These are phyloP conservation scores for Eristalis intricaria DNA, from an alignment of 2,888 invertebrate genomes.

Conservation along the genomic window DNA sequence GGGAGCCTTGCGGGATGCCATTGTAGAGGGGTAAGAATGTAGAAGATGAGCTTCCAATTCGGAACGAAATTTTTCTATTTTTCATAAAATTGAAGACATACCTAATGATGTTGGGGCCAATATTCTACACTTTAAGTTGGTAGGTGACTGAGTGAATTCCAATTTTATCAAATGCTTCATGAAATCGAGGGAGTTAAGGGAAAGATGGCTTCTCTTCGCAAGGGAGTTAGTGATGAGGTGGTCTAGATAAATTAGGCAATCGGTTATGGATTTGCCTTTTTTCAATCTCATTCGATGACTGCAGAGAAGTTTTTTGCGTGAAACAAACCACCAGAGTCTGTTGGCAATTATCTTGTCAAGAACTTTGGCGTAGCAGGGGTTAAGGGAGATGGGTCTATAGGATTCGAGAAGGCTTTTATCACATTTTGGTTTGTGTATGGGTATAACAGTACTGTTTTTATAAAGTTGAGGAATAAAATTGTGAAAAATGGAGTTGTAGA, in stretches of 20 bases:
- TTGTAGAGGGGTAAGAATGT: neutral
- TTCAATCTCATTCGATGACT: slow-evolving; percentile 5
- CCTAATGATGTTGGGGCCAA: neutral
- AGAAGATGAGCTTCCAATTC: neutral
- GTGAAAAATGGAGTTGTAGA: slow-evolving; percentile 21
- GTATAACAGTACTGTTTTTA: slow-evolving; percentile 36
- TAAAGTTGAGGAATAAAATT: slow-evolving; percentile 29
- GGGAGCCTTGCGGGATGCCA: neutral
- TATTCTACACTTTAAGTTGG: neutral
- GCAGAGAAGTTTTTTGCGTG: neutral
- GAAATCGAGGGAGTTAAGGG: neutral
- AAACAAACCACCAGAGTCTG: slow-evolving; percentile 41
- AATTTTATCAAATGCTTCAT: neutral
- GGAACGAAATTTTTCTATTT: neutral
- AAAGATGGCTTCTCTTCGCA: slow-evolving; percentile 2
- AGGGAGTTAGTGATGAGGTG: too few species aligned
- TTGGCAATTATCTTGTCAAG: slow-evolving; percentile 51
- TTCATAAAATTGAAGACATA: neutral
- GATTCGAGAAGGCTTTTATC: slow-evolving; percentile 18
- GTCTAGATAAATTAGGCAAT: neutral
- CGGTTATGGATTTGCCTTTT: neutral
- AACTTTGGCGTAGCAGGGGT: slow-evolving; percentile 21
- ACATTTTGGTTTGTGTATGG: slow-evolving; percentile 23
- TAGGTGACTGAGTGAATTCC: neutral
- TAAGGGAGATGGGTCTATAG: slow-evolving; percentile 16